Evolutionary conservation across 2,113 vertebrate species (phyloP).

Genomic region (Apus apus): DNA sequence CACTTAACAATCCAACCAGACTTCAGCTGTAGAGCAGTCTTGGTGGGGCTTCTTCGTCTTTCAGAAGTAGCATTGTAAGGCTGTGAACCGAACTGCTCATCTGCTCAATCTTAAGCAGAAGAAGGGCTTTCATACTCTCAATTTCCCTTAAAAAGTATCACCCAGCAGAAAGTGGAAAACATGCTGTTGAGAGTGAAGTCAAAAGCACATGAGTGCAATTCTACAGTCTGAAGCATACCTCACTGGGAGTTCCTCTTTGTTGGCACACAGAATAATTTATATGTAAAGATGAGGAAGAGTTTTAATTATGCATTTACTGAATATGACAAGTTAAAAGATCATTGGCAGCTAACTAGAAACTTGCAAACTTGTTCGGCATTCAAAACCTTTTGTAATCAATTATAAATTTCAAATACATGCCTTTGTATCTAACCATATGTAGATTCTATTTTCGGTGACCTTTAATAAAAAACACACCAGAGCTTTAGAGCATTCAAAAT

Average conservation of each 20-base stretch:
- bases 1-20: neutral
- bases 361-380: neutral
- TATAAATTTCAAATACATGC: neutral
- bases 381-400: neutral
- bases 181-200: neutral
- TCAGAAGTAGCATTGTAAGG: neutral
- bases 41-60: neutral
- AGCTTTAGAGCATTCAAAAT: neutral
- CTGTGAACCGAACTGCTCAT: neutral
- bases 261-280: neutral
- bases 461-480: neutral
- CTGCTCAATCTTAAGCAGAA: neutral
- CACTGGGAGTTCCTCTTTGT: neutral
- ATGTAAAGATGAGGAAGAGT: neutral
- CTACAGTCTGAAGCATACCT: neutral
- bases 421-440: neutral
- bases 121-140: neutral
- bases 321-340: neutral
- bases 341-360: conserved; percentile 14
- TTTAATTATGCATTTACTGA: conserved; percentile 6
- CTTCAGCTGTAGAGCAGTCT: neutral
- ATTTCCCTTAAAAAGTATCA: neutral
- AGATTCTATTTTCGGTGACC: neutral
- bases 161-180: neutral
- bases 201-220: neutral